A percentile compares a stretch with the other conserved stretches of the same genome.
phyloP scores from a whole-genome alignment of 2,888 invertebrate genomes.

The Drosophila putrida region DNA sequence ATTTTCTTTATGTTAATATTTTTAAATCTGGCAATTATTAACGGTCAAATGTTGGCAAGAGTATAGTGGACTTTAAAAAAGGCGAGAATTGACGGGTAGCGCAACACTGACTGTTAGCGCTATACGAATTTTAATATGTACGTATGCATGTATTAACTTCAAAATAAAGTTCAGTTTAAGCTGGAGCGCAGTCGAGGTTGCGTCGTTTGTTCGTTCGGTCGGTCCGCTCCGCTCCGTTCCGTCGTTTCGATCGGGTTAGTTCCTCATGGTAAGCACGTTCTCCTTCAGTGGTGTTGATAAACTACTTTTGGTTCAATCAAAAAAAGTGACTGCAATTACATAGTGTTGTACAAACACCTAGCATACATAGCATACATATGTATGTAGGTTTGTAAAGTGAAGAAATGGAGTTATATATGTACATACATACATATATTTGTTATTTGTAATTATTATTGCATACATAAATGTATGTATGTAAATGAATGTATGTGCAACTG shows the following conservation, averaged over 20 bases:
- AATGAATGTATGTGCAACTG: constrained; percentile 15
- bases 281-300: constrained; percentile 63
- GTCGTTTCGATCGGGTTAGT: constrained; percentile 69
- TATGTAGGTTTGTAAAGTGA: constrained; percentile 11
- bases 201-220: constrained; percentile 75
- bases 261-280: constrained; percentile 78
- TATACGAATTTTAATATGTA: constrained; percentile 7
- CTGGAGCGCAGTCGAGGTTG: constrained; percentile 79
- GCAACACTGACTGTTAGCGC: constrained; percentile 19
- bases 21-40: too few species aligned
- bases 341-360: constrained; percentile 12
- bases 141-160: constrained; percentile 67
- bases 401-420: not conserved
- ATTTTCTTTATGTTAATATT: too few species aligned
- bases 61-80: too few species aligned
- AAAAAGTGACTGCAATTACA: constrained; percentile 40
- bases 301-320: constrained; percentile 48
- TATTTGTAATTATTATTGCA: not conserved
- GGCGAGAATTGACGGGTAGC: too few species aligned
- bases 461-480: not conserved
- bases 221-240: constrained; percentile 65
- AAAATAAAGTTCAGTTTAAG: constrained; percentile 79
- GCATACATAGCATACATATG: constrained; percentile 15
- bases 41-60: too few species aligned
- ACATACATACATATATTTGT: too few species aligned